Evolutionary conservation across 2,888 invertebrate species (phyloP), one percentile per base, ranked within the genome.

Genomic region (Drosophila histrio): DNA sequence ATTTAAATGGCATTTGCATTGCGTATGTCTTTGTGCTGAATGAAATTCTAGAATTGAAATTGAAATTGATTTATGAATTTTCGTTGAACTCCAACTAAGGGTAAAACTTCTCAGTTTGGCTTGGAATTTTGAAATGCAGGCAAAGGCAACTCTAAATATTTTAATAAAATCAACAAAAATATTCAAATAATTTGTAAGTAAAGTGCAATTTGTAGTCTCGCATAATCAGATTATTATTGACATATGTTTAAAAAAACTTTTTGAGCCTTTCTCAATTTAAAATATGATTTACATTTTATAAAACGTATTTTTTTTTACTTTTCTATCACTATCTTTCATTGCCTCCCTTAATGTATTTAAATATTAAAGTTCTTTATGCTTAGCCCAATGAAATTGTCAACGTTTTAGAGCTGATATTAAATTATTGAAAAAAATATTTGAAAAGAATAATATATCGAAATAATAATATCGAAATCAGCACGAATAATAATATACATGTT

Each of bases 11-110:
- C 34, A 43, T 66, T 50, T 15, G 26, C 28, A 28, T 41, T 24
- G 21, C 21, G 24, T 49, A 22, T 22, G 32, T 9, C 30, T 53
- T 22, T 53, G 43, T 7, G 21, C 36, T 24, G 43, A 13, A 24
- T 47, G 21, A 7, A 24, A 22, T 43, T 43, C 15, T 21, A 34
- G 17, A 34, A 38, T 50, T 50, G 28, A 30, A 56, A 34, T 68
- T 67, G 28, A 34, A 56, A 28, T 68, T 68, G 49, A 59, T 61
- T 47, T 57, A 56, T 30, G 56, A 19, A 38, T 43, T 59, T 39
- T 6, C 24, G 24, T 49, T 36, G 24, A 49, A 49, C 49, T 49
- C 19, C 32, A 47, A 21, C 30, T 47, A 21, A 47, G 19, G 1
- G 17, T 28, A n/a, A n/a, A 7, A 2, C 15, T 17, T 19, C 19